Conservation (phyloP, 2,797 vertebrate genomes). For the Galago senegalensis region DNA sequence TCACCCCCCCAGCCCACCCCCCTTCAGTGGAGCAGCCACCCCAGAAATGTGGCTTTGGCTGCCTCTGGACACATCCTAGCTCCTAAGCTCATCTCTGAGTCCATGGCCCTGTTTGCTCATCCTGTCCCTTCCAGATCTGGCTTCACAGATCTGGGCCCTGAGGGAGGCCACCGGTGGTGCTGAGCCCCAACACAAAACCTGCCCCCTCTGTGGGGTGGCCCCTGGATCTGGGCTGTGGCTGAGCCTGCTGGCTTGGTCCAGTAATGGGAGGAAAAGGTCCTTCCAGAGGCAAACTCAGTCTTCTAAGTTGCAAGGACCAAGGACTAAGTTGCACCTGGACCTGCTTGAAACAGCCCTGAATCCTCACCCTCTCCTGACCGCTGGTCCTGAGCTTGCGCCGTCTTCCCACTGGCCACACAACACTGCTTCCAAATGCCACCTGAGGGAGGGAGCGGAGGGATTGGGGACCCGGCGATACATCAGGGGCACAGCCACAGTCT, state of each 20-base stretch:
- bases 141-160: neutral
- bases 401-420: neutral
- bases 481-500: rapidly evolving
- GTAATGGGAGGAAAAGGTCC: neutral
- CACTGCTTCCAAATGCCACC: neutral
- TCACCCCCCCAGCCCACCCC: too few species aligned
- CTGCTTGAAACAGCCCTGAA: neutral
- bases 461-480: rapidly evolving
- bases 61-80: neutral
- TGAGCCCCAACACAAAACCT: neutral
- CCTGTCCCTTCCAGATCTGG: too few species aligned
- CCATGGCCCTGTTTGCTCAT: neutral
- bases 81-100: neutral
- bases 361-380: neutral
- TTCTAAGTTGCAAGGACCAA: neutral
- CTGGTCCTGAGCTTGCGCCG: neutral
- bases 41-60: neutral
- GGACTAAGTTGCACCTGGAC: too few species aligned
- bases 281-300: neutral
- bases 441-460: too few species aligned
- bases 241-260: neutral
- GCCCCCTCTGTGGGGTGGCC: neutral
- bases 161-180: neutral
- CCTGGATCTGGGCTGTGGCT: neutral
- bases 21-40: neutral